Evolutionary conservation across 2,797 vertebrate species (phyloP).

Genomic region (Geotrypetes seraphini): DNA sequence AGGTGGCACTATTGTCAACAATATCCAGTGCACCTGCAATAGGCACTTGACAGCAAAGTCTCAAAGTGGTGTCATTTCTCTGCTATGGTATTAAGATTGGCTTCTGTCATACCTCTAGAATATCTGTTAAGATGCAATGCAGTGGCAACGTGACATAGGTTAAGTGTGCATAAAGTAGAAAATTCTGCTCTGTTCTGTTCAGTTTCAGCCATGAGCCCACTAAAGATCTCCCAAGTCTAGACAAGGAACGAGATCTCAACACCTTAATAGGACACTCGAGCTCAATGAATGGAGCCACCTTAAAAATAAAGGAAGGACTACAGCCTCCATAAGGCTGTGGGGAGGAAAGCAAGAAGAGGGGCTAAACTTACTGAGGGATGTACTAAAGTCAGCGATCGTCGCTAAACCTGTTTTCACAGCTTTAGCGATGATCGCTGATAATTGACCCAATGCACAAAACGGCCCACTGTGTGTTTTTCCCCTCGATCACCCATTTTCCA

Average conservation of each 20-base stretch:
- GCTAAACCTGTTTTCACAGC: too few relatives aligned
- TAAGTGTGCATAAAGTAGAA: slow-evolving; percentile 91
- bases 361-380: too few relatives aligned
- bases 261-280: too few relatives aligned
- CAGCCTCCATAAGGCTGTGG: too few relatives aligned
- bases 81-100: slow-evolving; percentile 95
- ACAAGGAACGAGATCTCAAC: slow-evolving; percentile 88
- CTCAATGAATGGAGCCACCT: too few relatives aligned
- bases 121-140: slow-evolving; percentile 91
- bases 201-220: slow-evolving; percentile 96
- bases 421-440: too few relatives aligned
- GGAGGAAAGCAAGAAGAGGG: too few relatives aligned
- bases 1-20: slow-evolving; percentile 59
- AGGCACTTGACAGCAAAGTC: slow-evolving; percentile 85
- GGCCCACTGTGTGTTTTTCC: too few relatives aligned
- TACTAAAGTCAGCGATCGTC: too few relatives aligned
- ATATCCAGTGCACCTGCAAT: slow-evolving; percentile 58
- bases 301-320: too few relatives aligned
- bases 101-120: slow-evolving; percentile 94
- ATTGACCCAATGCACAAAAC: too few relatives aligned
- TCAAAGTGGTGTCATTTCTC: slow-evolving; percentile 44
- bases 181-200: slow-evolving; percentile 81
- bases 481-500: too few relatives aligned
- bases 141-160: slow-evolving; percentile 94
- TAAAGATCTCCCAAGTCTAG: slow-evolving; percentile 84